phyloP scores from a whole-genome alignment of 2,888 invertebrate species.

The Cerastis leucographa region DNA sequence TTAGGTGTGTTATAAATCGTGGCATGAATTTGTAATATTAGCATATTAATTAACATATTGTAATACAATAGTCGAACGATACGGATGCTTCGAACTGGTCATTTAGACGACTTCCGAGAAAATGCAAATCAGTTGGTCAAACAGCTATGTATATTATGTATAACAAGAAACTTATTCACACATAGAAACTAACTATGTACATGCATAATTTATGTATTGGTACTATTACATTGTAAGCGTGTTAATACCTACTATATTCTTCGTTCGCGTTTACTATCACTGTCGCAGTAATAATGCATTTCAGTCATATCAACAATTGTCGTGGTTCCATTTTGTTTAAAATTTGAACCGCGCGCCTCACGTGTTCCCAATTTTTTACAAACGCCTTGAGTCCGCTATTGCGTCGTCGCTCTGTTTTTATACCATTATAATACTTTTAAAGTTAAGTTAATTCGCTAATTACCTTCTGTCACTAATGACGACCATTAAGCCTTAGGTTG shows the following conservation, averaged over 20 bases:
- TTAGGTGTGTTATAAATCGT: constrained; percentile 40
- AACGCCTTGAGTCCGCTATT: constrained; percentile 54
- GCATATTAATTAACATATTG: constrained; percentile 54
- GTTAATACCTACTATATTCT: neutral
- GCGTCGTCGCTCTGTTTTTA: constrained; percentile 48
- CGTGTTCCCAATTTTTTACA: constrained; percentile 57
- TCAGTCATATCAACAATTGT: constrained; percentile 10
- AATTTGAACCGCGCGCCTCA: constrained; percentile 46
- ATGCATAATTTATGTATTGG: constrained; percentile 17
- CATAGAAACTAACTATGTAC: constrained; percentile 12
- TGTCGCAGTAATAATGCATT: constrained; percentile 16
- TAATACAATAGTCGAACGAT: constrained; percentile 40
- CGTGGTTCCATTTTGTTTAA: constrained; percentile 48
- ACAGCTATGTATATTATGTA: constrained; percentile 19
- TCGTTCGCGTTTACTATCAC: constrained; percentile 11
- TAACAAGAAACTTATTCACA: constrained; percentile 9
- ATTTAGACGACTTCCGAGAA: constrained; percentile 60
- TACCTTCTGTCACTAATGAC: constrained; percentile 6
- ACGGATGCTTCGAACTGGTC: constrained; percentile 38
- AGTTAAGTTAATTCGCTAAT: constrained; percentile 11
- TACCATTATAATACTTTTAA: constrained; percentile 1
- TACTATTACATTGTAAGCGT: constrained; percentile 18
- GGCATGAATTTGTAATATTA: constrained; percentile 37
- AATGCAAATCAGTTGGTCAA: constrained; percentile 55
- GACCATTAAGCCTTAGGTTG: constrained; percentile 17